Base-by-base conservation (phyloP, 2,113 vertebrate genomes). In the Potamarius usumacintae region DNA sequence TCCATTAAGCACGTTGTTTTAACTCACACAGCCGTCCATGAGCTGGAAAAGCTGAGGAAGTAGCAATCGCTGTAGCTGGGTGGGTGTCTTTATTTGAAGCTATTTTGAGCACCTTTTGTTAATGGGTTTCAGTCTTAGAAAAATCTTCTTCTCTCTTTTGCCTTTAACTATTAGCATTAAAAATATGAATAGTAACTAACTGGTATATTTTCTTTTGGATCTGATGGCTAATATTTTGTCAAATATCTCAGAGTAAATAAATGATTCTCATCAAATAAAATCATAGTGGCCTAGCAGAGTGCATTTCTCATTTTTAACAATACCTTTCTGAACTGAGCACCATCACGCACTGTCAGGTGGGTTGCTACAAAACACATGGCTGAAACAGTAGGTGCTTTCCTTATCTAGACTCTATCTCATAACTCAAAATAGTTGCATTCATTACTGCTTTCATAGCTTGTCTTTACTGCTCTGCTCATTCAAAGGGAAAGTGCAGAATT, bases 41-140 rank as follows among this genome's bases (percentile, higher is more conserved):
- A 96, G 96, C 95, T 97, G 97, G 96, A 98, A 98, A 97, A 96
- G 95, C 94, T 93, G 94, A 98, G 97, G 98, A 99, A 99, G 95
- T 95, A 92, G 93, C 96, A 86, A 94, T 95, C 95, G 97, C 96
- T 96, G 95, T 92, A 86, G 83, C 94, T 93, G 92, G 91, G 91
- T 93, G 91, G 94, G 91, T 91, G 85, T 88, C 90, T 93, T 95
- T 91, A 88, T 86, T 90, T 88, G 71, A 85, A 83, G 71, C 88
- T 94, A 93, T 95, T 95, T 94, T 94, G 92, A 94, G 93, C 94
- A 94, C 93, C 94, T 95, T 96, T 97, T 93, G 91, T 93, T 96
- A 96, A 96, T 96, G 95, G 95, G 94, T 95, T 94, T 95, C 95
- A 95, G 94, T 60, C 60, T 55, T 76, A 60, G 63, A 76, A 84